Conservation (phyloP, 2,113 vertebrate species). For the Barbus barbus region DNA sequence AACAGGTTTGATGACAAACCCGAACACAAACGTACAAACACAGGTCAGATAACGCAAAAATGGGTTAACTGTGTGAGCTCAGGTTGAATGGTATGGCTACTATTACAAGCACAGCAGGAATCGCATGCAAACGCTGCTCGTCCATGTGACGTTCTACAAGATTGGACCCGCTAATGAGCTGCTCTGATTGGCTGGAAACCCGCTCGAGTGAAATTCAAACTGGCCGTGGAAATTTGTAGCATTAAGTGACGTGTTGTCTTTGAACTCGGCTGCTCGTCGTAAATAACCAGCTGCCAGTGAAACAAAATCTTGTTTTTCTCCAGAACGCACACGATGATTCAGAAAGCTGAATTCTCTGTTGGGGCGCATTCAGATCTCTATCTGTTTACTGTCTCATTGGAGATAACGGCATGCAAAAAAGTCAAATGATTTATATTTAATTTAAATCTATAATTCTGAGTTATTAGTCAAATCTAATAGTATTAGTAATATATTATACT, state of each 20-base stretch:
- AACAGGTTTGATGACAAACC: constrained; percentile 78
- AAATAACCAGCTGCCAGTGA: background rate
- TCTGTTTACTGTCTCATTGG: background rate
- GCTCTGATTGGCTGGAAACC: constrained; percentile 21
- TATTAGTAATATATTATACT: no score
- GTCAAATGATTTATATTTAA: background rate
- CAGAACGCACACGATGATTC: background rate
- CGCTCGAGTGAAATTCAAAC: background rate
- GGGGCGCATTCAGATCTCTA: background rate
- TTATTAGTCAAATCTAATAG: background rate
- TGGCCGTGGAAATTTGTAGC: background rate
- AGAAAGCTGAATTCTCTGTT: background rate
- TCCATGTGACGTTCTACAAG: background rate
- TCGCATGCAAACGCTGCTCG: background rate
- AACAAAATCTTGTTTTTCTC: background rate
- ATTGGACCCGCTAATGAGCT: background rate
- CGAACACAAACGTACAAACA: constrained; percentile 34
- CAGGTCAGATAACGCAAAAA: constrained; percentile 33
- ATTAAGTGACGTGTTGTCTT: background rate
- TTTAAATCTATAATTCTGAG: no score
- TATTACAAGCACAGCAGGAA: background rate
- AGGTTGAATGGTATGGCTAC: constrained; percentile 37
- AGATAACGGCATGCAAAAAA: background rate
- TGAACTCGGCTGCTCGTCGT: background rate
- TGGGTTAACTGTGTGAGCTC: constrained; percentile 67